Base-by-base conservation (phyloP, 1,140 invertebrate genomes). In the Scaptomyza graminum region DNA sequence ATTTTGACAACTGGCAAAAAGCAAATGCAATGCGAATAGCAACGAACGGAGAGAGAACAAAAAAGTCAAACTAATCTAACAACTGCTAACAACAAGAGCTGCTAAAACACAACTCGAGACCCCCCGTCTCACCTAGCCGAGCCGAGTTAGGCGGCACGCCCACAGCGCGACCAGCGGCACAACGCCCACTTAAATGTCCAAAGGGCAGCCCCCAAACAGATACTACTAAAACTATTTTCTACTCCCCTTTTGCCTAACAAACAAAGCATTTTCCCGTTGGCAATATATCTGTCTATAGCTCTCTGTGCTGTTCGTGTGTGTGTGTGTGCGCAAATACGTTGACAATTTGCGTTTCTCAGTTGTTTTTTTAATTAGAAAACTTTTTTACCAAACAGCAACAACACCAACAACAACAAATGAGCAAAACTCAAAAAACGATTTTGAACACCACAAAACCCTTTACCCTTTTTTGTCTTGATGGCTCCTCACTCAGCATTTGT, bases 361-460 rank as follows among this genome's bases (percentile, higher is more conserved):
- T 87, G 82, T 87, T 87, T 82, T 87, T 87, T 87, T 87, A 87
- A 87, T 87, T 87, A 87, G 82, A 87, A 87, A 87, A 87, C 78
- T 87, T 85, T 85, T 85, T 85, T 87, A 78, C 71, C 78, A 85
- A 87, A 78, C 79, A 79, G 22, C 46, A 59, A 12, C 60, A 73
- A 54, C 25, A 50, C 28, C 43, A 65, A 34, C 46, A 78, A 44
- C 57, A 73, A 60, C 73, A 73, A 72, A 66, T 49, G 51, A 18
- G 52, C n/a, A 69, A 78, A 85, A 81, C 83, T 88, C 74, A 85
- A 85, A 87, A 87, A 87, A 85, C 78, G 74, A 77, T 87, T 85
- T 85, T 75, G 63, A 77, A 71, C 82, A 64, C 82, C 78, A 87
- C 82, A 87, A 76, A 67, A 81, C 61, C n/a, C n/a, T n/a, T n/a